Evolutionary conservation across 2,113 vertebrate genomes (phyloP), one percentile per base, ranked within the genome.

Genomic region (Panurus biarmicus): DNA sequence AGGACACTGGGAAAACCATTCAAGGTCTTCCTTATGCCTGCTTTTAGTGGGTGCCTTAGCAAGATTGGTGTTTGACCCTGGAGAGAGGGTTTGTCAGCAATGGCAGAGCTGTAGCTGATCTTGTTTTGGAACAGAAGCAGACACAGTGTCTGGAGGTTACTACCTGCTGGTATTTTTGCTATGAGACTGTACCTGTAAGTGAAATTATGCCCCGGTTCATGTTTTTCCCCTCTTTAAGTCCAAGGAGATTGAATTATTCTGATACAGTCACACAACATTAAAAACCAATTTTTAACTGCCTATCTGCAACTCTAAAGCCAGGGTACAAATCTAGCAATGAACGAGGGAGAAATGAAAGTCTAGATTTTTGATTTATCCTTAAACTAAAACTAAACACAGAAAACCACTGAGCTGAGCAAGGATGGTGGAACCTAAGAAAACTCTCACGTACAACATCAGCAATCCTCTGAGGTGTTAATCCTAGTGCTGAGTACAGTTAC

Each of bases 211-310:
- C 51, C 47, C 76, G 47, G 28, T 33, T 62, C 20, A 3, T 21
- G 22, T 11, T 88, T 53, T 87, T 22, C 14, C 18, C 16, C 9
- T 73, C 26, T 83, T 69, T 36, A 56, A 77, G 66, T 22, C 14
- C 14, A 48, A 51, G 18, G 60, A 40, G 48, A 19, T 12, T 16
- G 33, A 64, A 54, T 62, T 65, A 9, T 66, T 76, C 50, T 65
- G 58, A 17, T 50, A 19, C 9, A 71, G 60, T 28, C 50, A 45
- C 23, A 23, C 0, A 0, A 6, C 16, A 19, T 14, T 31, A 11
- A 44, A 82, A 33, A 75, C 11, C 24, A 47, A 4, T 85, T 74
- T 47, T 16, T 9, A 4, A 33, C 35, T 74, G 48, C 29, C 35
- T 20, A 9, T 4, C 57, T 82, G n/a, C 11, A 56, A 8, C 11